A percentile compares a stretch with the other conserved stretches of the same genome.
phyloP scores from a whole-genome alignment of 2,888 invertebrate species.

The Scrobipalpa atriplicella region DNA sequence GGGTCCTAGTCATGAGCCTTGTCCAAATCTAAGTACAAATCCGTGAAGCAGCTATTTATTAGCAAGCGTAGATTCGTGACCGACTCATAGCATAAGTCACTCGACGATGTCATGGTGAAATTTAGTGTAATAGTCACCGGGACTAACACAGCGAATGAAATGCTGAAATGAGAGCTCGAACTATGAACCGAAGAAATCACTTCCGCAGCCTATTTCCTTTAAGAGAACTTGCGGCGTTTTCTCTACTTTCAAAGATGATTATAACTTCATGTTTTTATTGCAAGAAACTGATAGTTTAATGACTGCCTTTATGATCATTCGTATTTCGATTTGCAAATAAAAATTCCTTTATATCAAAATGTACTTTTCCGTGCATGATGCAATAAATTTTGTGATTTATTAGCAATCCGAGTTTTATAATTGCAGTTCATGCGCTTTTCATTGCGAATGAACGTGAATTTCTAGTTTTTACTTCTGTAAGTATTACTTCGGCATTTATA shows the following conservation, averaged over 20 bases:
- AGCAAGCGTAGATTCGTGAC: slow-evolving; percentile 50
- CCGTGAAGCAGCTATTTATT: slow-evolving; percentile 45
- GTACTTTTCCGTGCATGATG: slow-evolving; percentile 13
- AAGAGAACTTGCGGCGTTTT: neutral
- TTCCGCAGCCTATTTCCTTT: neutral
- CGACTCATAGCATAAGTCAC: slow-evolving; percentile 48
- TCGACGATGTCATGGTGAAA: slow-evolving; percentile 47
- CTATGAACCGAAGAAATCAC: slow-evolving; percentile 13
- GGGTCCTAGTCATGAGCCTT: slow-evolving; percentile 31
- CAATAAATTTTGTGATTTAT: slow-evolving; percentile 13
- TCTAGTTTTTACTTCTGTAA: neutral
- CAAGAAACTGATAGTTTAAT: too few relatives aligned
- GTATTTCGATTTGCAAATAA: neutral
- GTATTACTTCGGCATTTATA: neutral
- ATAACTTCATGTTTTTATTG: too few relatives aligned
- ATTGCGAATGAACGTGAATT: neutral
- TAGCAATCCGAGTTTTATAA: slow-evolving; percentile 11
- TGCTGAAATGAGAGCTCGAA: slow-evolving; percentile 26
- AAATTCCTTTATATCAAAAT: neutral
- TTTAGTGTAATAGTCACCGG: slow-evolving; percentile 46
- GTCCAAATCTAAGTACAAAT: slow-evolving; percentile 35
- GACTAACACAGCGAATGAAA: slow-evolving; percentile 28
- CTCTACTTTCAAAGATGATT: too few relatives aligned
- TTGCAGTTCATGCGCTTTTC: slow-evolving; percentile 6
- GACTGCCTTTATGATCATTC: neutral